Evolutionary conservation across 2,113 vertebrate species (phyloP).

Genomic region (Procavia capensis): DNA sequence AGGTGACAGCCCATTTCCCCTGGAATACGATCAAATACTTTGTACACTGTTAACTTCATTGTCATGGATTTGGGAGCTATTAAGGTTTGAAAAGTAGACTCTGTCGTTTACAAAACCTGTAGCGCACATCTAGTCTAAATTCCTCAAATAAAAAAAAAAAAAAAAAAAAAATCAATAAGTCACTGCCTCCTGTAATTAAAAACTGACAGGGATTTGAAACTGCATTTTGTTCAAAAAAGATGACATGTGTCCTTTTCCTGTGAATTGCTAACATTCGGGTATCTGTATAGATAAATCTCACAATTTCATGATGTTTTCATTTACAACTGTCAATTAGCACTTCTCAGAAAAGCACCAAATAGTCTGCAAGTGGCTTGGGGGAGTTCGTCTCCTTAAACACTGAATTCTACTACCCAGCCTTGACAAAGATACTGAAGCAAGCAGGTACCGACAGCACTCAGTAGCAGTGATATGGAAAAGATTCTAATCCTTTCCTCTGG

Average conservation of each 20-base stretch:
- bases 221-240: slow-evolving; percentile 45
- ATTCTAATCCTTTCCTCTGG: slow-evolving; percentile 70
- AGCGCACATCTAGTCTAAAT: neutral
- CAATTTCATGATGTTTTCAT: slow-evolving; percentile 72
- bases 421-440: slow-evolving; percentile 70
- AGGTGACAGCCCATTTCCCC: neutral
- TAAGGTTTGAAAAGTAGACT: neutral
- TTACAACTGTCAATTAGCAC: slow-evolving; percentile 76
- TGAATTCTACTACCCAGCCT: slow-evolving; percentile 68
- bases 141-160: slow-evolving; percentile 7
- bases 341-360: slow-evolving; percentile 47
- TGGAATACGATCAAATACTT: neutral
- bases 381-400: slow-evolving; percentile 69
- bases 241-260: slow-evolving; percentile 56
- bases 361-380: slow-evolving; percentile 50
- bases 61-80: neutral
- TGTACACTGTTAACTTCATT: neutral
- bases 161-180: slow-evolving; percentile 11
- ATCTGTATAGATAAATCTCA: slow-evolving; percentile 64
- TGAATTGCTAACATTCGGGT: slow-evolving; percentile 60
- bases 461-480: slow-evolving; percentile 53
- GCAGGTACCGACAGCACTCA: slow-evolving; percentile 48
- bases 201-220: slow-evolving; percentile 34
- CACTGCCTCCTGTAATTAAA: slow-evolving; percentile 51
- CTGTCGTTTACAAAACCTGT: neutral